These are phyloP conservation scores for Macrotrachela quadricornifera DNA, from an alignment of 1,140 invertebrate genomes.

Conservation along the genomic window DNA sequence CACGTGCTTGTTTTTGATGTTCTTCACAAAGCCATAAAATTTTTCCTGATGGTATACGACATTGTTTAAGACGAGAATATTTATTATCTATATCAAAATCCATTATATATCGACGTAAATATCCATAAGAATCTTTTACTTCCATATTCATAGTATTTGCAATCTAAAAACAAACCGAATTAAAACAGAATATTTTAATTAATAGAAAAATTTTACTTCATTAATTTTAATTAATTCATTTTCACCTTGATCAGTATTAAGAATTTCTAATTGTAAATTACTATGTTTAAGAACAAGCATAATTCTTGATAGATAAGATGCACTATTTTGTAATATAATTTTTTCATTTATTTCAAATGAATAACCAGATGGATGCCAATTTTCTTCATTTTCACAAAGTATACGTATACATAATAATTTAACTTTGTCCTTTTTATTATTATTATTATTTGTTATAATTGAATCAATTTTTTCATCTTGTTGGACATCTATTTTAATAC, in stretches of 20 bases:
- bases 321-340: neutral
- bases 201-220: neutral
- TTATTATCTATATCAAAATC: neutral
- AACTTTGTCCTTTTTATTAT: neutral
- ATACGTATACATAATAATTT: constrained; percentile 13
- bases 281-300: constrained; percentile 4
- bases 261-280: neutral
- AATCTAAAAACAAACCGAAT: neutral
- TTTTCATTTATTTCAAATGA: neutral
- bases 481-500: neutral
- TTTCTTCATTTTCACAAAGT: constrained; percentile 20
- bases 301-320: neutral
- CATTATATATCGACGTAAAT: neutral
- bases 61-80: constrained; percentile 12
- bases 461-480: neutral
- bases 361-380: constrained; percentile 4
- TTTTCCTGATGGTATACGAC: constrained; percentile 23
- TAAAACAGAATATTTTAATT: neutral
- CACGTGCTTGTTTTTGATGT: constrained; percentile 17
- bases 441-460: neutral
- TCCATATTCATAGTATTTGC: neutral
- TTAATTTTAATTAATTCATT: neutral
- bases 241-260: neutral
- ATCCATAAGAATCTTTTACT: neutral
- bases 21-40: constrained; percentile 22